Evolutionary conservation across 2,113 vertebrate species (phyloP).

Genomic region (Ellobius talpinus): DNA sequence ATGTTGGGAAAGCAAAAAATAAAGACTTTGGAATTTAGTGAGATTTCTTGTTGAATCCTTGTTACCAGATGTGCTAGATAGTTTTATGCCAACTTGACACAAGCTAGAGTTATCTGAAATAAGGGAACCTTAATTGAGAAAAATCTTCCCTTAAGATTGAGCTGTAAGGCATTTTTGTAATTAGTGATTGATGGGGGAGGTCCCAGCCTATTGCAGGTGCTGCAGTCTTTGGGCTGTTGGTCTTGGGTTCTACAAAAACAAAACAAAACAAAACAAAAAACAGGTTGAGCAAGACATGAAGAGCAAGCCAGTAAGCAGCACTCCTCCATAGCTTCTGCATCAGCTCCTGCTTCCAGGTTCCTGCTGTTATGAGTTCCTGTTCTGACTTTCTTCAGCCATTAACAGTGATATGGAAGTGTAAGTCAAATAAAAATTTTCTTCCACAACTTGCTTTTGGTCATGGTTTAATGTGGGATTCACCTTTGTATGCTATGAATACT

Average conservation of each 20-base stretch:
- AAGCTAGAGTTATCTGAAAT: background rate
- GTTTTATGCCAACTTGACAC: background rate
- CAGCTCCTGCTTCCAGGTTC: background rate
- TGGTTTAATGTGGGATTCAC: no score
- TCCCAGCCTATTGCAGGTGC: background rate
- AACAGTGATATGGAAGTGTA: background rate
- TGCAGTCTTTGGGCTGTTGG: background rate
- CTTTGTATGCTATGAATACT: no score
- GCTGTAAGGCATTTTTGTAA: background rate
- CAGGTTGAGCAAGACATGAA: background rate
- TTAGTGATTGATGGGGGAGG: background rate
- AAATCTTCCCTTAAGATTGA: background rate
- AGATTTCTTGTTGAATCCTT: background rate
- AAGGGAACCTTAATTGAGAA: background rate
- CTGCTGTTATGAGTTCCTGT: background rate
- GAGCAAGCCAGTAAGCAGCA: background rate
- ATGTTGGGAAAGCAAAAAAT: background rate
- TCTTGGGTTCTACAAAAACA: background rate
- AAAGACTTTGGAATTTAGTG: background rate
- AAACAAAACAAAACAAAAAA: background rate
- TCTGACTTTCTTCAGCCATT: background rate
- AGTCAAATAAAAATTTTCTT: background rate
- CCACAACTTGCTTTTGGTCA: background rate
- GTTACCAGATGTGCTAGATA: background rate
- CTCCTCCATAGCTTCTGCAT: background rate